Percentiles rank a stretch among this genome's conserved stretches.
phyloP scores from a whole-genome alignment of 1,140 invertebrate genomes.

The Drosophila simulans region DNA sequence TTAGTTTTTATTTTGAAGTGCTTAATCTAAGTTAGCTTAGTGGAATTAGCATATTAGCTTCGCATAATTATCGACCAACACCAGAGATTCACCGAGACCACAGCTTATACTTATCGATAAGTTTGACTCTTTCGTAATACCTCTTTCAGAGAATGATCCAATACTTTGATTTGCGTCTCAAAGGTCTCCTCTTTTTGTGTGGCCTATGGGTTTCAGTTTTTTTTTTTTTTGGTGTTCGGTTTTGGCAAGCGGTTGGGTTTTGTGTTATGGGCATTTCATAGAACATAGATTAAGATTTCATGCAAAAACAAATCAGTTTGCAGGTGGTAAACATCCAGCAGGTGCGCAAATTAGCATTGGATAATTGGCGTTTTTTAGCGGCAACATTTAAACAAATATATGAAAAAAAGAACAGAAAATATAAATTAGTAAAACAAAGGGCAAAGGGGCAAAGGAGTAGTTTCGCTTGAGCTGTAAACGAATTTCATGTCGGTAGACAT shows the following conservation, averaged over 20 bases:
- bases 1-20: constrained; percentile 22
- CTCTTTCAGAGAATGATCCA: constrained; percentile 97
- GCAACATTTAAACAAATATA: constrained; percentile 62
- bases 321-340: constrained; percentile 67
- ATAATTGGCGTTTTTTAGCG: constrained; percentile 31
- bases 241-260: constrained; percentile 49
- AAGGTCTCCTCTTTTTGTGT: constrained; percentile 98
- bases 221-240: constrained; percentile 49
- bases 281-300: constrained; percentile 52
- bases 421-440: constrained; percentile 54
- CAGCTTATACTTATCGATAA: constrained; percentile 17
- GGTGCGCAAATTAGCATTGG: constrained; percentile 49
- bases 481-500: constrained; percentile 81
- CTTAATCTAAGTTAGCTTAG: constrained; percentile 18
- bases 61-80: constrained; percentile 52
- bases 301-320: constrained; percentile 50
- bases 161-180: constrained; percentile 96
- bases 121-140: constrained; percentile 86
- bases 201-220: constrained; percentile 87
- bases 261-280: constrained; percentile 24
- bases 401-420: constrained; percentile 65
- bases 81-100: constrained; percentile 51
- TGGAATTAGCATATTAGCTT: not conserved
- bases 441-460: constrained; percentile 15
- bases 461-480: constrained; percentile 22